Evolutionary conservation across 2,888 invertebrate genomes (phyloP).

Genomic region (Exephanes ischioxanthus): DNA sequence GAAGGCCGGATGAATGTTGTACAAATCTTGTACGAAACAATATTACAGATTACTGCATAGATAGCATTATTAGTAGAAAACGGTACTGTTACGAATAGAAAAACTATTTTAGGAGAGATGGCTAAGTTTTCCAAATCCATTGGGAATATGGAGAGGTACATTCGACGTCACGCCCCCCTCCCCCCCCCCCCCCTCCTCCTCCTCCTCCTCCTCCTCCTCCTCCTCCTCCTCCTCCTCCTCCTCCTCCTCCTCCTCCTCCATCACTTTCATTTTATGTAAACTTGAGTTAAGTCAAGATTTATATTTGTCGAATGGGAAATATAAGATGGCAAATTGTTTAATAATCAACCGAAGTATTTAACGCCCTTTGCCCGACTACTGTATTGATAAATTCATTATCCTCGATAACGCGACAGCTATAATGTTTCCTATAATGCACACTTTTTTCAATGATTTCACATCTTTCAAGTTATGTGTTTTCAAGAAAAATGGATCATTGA

Average conservation of each 20-base stretch:
- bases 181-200: too few species aligned
- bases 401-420: constrained; percentile 14
- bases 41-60: constrained; percentile 58
- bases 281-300: not conserved
- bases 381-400: not conserved
- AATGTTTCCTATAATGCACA: constrained; percentile 11
- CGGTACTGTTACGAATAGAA: constrained; percentile 54
- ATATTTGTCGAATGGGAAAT: constrained; percentile 15
- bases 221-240: too few species aligned
- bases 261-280: constrained; percentile 9
- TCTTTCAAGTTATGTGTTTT: constrained; percentile 3
- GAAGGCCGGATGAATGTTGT: constrained; percentile 66
- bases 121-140: constrained; percentile 47
- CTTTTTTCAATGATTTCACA: constrained; percentile 33
- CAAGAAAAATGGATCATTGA: constrained; percentile 24
- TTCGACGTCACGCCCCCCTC: constrained; percentile 1
- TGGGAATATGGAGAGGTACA: constrained; percentile 34
- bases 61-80: constrained; percentile 50
- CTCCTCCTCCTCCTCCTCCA: not conserved
- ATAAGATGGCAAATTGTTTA: not conserved
- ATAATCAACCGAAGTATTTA: not conserved
- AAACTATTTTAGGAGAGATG: constrained; percentile 55
- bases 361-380: not conserved
- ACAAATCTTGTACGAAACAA: constrained; percentile 67
- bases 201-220: too few species aligned